These are phyloP conservation scores for Bombycilla garrulus DNA, from an alignment of 2,113 vertebrate species.

Conservation along the genomic window DNA sequence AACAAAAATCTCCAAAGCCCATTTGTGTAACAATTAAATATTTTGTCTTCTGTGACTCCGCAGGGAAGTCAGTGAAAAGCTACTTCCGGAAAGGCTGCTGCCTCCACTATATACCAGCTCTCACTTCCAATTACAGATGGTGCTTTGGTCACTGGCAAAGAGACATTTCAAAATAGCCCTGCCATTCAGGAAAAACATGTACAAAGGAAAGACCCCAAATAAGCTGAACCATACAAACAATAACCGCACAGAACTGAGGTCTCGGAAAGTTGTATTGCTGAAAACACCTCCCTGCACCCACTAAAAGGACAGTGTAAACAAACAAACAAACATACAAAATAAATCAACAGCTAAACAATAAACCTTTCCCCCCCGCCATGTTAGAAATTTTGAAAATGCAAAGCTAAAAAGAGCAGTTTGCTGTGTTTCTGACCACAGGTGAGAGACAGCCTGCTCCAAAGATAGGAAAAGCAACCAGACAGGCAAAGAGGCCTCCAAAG, in stretches of 20 bases:
- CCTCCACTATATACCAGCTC: neutral
- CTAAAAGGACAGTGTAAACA: conserved; percentile 11
- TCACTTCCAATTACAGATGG: conserved; percentile 6
- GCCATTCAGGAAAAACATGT: conserved; percentile 34
- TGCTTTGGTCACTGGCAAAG: conserved; percentile 46
- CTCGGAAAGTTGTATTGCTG: conserved; percentile 63
- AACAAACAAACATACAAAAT: neutral
- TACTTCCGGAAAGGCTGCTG: neutral
- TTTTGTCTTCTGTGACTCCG: neutral
- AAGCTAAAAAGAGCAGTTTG: conserved; percentile 44
- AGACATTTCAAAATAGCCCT: conserved; percentile 38
- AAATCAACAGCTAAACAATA: conserved; percentile 13
- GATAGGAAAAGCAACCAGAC: conserved; percentile 12
- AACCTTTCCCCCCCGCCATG: neutral
- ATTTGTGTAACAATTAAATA: neutral
- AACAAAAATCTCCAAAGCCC: neutral
- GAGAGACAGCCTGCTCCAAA: conserved; percentile 24
- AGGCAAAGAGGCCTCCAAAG: conserved; percentile 43
- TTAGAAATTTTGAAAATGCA: conserved; percentile 43
- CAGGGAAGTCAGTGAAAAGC: neutral
- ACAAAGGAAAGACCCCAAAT: conserved; percentile 30
- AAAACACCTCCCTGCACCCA: conserved; percentile 45
- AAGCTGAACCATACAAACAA: conserved; percentile 27
- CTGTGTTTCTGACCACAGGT: conserved; percentile 24
- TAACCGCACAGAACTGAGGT: conserved; percentile 62